Conservation (phyloP, 2,113 vertebrate genomes). For the Clupea harengus region DNA sequence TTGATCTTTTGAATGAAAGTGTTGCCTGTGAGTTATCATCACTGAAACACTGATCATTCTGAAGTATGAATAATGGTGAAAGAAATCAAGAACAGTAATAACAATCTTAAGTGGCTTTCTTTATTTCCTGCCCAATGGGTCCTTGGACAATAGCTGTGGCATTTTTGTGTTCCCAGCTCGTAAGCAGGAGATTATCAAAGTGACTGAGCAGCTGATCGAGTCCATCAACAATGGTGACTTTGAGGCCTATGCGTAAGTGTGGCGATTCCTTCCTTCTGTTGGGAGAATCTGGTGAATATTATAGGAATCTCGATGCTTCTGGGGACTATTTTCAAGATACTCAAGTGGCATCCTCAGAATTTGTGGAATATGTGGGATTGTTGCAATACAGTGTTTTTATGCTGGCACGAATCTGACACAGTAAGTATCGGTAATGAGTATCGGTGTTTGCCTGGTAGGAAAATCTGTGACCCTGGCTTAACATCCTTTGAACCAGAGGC, state of each 20-base stretch:
- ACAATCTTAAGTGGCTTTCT: not conserved
- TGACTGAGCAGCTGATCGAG: conserved; percentile 75
- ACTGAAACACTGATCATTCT: conserved; percentile 57
- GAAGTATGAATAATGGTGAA: conserved; percentile 43
- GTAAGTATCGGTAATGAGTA: not conserved
- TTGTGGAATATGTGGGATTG: not conserved
- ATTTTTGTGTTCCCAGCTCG: conserved; percentile 66
- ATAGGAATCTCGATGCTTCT: no score
- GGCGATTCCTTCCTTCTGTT: not conserved
- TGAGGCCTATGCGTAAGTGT: conserved; percentile 72
- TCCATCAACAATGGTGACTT: conserved; percentile 79
- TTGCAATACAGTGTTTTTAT: not conserved
- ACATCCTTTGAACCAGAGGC: conserved; percentile 97
- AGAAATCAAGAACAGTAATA: not conserved
- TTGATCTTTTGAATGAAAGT: conserved; percentile 60
- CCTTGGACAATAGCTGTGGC: not conserved
- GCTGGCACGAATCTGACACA: not conserved
- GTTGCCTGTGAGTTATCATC: conserved; percentile 58
- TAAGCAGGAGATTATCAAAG: conserved; percentile 78
- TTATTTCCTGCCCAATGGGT: not conserved
- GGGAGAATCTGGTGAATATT: not conserved
- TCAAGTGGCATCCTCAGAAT: not conserved
- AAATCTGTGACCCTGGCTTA: conserved; percentile 95
- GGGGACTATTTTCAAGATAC: no score
- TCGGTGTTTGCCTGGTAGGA: conserved; percentile 69